Percentiles rank a stretch among this genome's conserved stretches.
Conservation (phyloP, 1,140 invertebrate species). For the Saccostrea echinata region DNA sequence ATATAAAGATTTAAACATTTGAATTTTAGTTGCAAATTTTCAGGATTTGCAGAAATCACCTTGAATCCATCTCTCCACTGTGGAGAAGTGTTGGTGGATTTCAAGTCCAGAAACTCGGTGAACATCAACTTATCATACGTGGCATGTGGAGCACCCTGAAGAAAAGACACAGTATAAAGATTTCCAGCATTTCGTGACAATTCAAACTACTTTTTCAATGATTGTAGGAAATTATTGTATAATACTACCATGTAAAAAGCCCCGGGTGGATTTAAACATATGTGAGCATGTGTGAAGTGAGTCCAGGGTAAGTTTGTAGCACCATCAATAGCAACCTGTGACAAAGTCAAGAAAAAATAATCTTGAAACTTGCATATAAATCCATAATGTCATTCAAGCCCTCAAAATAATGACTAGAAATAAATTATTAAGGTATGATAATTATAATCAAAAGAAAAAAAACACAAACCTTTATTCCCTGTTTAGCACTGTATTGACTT, state of each 20-base stretch:
- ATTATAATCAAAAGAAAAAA: too few species aligned
- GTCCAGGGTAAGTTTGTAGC: constrained; percentile 76
- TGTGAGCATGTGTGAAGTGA: constrained; percentile 75
- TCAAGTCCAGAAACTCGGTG: constrained; percentile 71
- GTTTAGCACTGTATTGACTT: constrained; percentile 72
- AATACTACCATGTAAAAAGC: constrained; percentile 76
- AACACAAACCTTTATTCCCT: constrained; percentile 73
- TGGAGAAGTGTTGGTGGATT: constrained; percentile 75
- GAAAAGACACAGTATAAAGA: background rate
- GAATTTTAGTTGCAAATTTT: too few species aligned
- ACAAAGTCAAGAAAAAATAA: constrained; percentile 38
- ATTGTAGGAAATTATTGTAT: background rate
- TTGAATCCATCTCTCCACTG: constrained; percentile 77
- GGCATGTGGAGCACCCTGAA: constrained; percentile 75
- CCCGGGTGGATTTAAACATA: constrained; percentile 77
- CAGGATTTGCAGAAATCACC: constrained; percentile 57
- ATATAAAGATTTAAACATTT: too few species aligned
- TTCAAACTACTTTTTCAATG: background rate
- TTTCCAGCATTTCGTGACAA: background rate
- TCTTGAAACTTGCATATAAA: too few species aligned
- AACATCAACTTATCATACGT: constrained; percentile 77
- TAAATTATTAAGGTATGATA: too few species aligned
- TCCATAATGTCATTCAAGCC: too few species aligned
- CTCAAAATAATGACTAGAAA: too few species aligned
- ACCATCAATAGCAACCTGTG: constrained; percentile 75